Base-by-base conservation (phyloP, 1,140 invertebrate species). In the Anagrus nilaparvatae region DNA sequence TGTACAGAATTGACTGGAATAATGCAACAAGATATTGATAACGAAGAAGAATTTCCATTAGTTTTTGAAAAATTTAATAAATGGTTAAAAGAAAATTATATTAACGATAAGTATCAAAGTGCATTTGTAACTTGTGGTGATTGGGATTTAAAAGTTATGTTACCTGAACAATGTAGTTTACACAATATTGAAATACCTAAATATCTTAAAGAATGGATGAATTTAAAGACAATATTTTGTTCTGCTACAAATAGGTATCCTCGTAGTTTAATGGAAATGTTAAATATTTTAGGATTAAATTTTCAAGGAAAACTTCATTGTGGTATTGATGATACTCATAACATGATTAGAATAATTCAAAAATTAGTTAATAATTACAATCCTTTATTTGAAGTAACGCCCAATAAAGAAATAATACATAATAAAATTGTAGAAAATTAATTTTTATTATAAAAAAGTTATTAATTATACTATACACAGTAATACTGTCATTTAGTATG, bases 101-200 rank as follows among this genome's bases (percentile, higher is more conserved):
- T 62, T 12, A 21, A 51, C n/a, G 33, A 49, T 25, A 38, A 41
- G 12, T 29, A 54, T 5, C 42, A 59, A n/a, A 58, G 57, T 47
- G 55, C 62, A 2, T 78, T 78, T 59, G 65, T 79, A 3, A 78
- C 76, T 0, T 78, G 71, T 54, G 78, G 78, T 12, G 74, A 79
- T 56, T 79, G 77, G 77, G 78, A 81, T 56, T 56, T 81, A 8
- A 69, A 67, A 46, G 60, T 60, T 0, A 77, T 79, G 76, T 48
- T 81, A 12, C 75, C 73, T 9, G 48, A 48, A 0, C 76, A 81
- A 47, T 78, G 75, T 48, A 12, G 54, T 12, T 49, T 70, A 20
- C 67, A 71, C 5, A 48, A 59, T 1, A 46, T 77, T n/a, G 18
- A 46, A 8, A 24, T 71, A n/a, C 67, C 71, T 5, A n/a, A 52